These are phyloP conservation scores for Acanthosepion lycidas DNA, from an alignment of 2,888 invertebrate genomes.

Conservation along the genomic window DNA sequence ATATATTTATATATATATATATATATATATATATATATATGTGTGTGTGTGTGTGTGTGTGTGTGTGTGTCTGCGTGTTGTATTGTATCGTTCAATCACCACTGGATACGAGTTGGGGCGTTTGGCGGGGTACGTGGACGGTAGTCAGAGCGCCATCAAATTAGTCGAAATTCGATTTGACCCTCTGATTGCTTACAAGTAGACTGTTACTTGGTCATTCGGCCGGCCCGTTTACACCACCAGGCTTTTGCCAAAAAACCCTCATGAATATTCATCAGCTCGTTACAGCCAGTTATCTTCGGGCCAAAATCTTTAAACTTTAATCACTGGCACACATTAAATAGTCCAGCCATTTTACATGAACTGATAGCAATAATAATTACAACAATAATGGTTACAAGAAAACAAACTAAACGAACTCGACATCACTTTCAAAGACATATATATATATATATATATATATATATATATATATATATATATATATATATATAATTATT, in stretches of 20 bases:
- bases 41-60: background rate
- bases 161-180: background rate
- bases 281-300: background rate
- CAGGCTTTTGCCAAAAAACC: background rate
- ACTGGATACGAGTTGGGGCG: background rate
- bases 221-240: background rate
- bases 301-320: background rate
- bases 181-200: background rate
- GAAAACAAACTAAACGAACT: no score
- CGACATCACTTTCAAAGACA: no score
- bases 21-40: background rate
- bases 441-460: no score
- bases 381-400: no score
- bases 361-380: no score
- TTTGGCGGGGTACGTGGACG: background rate
- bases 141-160: background rate
- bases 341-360: background rate
- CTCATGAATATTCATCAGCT: slow-evolving; percentile 6
- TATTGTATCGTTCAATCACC: background rate
- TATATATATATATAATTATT: no score
- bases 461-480: no score
- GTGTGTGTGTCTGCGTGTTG: background rate
- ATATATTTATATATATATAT: background rate
- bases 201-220: background rate
- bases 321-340: background rate